Percentiles rank a stretch among this genome's conserved stretches.
phyloP scores from a whole-genome alignment of 2,888 invertebrate species.

The Dyspetes luteomarginatus region DNA sequence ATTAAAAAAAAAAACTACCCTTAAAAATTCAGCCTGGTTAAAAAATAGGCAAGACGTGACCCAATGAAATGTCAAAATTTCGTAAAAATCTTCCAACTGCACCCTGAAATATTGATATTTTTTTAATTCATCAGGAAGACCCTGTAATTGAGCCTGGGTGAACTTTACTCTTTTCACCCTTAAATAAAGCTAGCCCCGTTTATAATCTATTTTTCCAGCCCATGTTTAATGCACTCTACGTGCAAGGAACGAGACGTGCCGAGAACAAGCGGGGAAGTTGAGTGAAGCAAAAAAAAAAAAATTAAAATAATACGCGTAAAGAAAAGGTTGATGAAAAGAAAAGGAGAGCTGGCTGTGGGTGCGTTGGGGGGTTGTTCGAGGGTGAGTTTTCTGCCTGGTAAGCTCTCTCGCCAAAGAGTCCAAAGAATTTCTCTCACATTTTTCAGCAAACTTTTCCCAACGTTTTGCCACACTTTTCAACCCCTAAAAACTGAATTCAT shows the following conservation, averaged over 20 bases:
- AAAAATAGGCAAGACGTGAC: too few relatives aligned
- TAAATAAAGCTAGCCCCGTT: background rate
- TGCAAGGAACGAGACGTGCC: conserved; percentile 60
- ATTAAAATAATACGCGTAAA: conserved; percentile 4
- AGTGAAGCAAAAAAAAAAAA: background rate
- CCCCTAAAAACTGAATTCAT: conserved; percentile 2
- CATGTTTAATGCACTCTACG: conserved; percentile 59
- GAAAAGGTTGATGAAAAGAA: conserved; percentile 23
- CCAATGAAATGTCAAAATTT: too few relatives aligned
- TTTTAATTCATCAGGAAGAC: too few relatives aligned
- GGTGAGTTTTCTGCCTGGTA: conserved; percentile 20
- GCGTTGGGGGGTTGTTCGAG: conserved; percentile 49
- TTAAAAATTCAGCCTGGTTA: too few relatives aligned
- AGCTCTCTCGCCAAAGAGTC: conserved; percentile 37
- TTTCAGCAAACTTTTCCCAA: conserved; percentile 73
- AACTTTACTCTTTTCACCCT: background rate
- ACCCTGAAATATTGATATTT: too few relatives aligned
- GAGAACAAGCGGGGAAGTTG: conserved; percentile 39
- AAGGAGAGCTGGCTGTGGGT: background rate
- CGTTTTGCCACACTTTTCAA: conserved; percentile 48
- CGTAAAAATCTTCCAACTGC: background rate
- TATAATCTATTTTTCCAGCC: conserved; percentile 8
- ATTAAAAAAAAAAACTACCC: background rate
- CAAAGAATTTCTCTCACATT: conserved; percentile 70
- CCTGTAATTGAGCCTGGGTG: background rate